Base-by-base conservation (phyloP, 2,797 vertebrate species). In the Leptatherina wallacei region DNA sequence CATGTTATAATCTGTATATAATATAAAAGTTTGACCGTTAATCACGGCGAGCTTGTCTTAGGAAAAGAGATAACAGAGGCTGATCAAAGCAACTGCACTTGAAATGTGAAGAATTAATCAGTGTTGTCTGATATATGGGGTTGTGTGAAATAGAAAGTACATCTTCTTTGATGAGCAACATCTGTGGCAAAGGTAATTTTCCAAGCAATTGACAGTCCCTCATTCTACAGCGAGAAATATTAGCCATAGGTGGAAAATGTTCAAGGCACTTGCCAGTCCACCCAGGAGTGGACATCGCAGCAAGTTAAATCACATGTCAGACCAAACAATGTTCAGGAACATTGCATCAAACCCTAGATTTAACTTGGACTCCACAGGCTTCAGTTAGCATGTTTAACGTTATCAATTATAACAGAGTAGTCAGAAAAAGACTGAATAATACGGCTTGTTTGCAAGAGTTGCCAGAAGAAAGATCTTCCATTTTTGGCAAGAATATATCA, bases 1-100 rank as follows among this genome's bases (percentile, higher is more conserved):
- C 36, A 18, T 67, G 64, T 59, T 54, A 67, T 36, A 86, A 75
- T 71, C 29, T 62, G 68, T 59, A 78, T 27, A 75, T 30, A 72
- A 52, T 52, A 51, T 35, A 59, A 40, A 57, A 40, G 55, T 67
- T 75, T 57, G 11, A 57, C 24, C 30, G n/a, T 24, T 32, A 8
- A 47, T 66, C 49, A 30, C 64, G 16, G 36, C 65, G 0, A 12
- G 0, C 10, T 16, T 30, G 0, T 68, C 55, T 9, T 10, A 24
- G 52, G 73, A 73, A 49, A 22, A n/a, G 12, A 42, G 20, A 20
- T 73, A 51, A 42, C n/a, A 33, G 47, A 6, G 11, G 27, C 27
- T 27, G 57, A 40, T 67, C 61, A 67, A 75, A 65, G 64, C 27
- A 62, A 75, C 73, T 47, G 55, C 52, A 75, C 62, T 77, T 67